Evolutionary conservation across 2,797 vertebrate genomes (phyloP).

Genomic region (Silurus aristotelis): DNA sequence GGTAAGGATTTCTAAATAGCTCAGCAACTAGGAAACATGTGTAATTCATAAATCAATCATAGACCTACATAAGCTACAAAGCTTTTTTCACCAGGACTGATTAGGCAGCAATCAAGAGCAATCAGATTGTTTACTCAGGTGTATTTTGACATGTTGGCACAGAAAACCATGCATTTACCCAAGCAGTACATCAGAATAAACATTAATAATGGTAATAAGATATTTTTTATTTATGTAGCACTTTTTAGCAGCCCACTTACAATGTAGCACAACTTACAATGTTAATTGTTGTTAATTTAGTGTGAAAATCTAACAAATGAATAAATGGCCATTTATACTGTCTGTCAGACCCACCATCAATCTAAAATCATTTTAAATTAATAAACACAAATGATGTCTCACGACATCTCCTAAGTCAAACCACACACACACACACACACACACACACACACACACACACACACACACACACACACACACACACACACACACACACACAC

Average conservation of each 20-base stretch:
- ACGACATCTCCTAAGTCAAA: no score
- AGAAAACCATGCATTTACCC: constrained; percentile 12
- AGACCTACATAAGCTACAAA: constrained; percentile 5
- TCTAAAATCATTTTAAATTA: constrained; percentile 24
- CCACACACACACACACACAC: neutral
- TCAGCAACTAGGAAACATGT: constrained; percentile 16
- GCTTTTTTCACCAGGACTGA: constrained; percentile 16
- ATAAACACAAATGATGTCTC: constrained; percentile 25
- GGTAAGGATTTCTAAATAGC: constrained; percentile 3
- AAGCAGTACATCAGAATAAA: constrained; percentile 18
- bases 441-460: neutral
- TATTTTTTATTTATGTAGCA: neutral
- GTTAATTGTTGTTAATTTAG: constrained; percentile 18
- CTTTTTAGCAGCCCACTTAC: neutral
- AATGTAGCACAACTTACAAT: neutral
- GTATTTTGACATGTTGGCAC: constrained; percentile 13
- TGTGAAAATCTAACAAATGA: neutral
- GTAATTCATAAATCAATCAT: constrained; percentile 10
- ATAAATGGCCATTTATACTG: neutral
- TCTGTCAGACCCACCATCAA: constrained; percentile 5
- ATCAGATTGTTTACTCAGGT: constrained; percentile 42
- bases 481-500: constrained; percentile 11
- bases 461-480: neutral
- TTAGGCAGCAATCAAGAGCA: constrained; percentile 19
- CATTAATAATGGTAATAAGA: neutral